These are phyloP conservation scores for Apodemus speciosus DNA, from an alignment of 2,113 vertebrate species.

Conservation along the genomic window DNA sequence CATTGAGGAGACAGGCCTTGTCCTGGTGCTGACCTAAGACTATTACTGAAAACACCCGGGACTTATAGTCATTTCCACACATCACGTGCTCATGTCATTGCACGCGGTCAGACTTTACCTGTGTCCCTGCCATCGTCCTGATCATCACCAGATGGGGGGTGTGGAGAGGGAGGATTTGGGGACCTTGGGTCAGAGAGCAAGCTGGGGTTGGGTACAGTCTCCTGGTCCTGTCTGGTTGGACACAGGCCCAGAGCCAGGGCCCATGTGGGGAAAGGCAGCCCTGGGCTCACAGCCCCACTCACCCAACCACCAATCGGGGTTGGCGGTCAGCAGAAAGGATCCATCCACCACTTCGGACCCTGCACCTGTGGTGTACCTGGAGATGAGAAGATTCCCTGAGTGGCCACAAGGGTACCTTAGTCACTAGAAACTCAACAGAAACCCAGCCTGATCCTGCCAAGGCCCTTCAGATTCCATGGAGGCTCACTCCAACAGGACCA, in stretches of 20 bases:
- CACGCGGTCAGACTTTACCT: accelerated
- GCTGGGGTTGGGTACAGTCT: accelerated
- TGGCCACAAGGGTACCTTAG: background rate
- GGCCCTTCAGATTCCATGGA: accelerated
- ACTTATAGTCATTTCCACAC: background rate
- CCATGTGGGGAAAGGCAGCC: background rate
- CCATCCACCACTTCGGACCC: background rate
- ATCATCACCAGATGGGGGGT: no score
- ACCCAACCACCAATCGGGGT: conserved; percentile 66
- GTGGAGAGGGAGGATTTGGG: background rate
- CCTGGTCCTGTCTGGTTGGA: accelerated
- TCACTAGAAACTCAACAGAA: accelerated
- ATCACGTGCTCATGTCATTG: accelerated
- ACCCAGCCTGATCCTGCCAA: accelerated
- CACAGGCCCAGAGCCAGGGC: no score
- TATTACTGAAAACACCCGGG: background rate
- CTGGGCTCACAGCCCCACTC: background rate
- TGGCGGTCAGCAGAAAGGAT: background rate
- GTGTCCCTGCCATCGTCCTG: accelerated
- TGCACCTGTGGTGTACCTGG: background rate
- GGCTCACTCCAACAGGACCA: background rate
- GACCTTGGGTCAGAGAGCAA: accelerated
- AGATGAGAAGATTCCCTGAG: background rate
- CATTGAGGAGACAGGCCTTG: accelerated
- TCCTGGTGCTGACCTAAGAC: accelerated